phyloP scores from a whole-genome alignment of 2,113 vertebrate genomes.

The Pelmatolapia mariae region DNA sequence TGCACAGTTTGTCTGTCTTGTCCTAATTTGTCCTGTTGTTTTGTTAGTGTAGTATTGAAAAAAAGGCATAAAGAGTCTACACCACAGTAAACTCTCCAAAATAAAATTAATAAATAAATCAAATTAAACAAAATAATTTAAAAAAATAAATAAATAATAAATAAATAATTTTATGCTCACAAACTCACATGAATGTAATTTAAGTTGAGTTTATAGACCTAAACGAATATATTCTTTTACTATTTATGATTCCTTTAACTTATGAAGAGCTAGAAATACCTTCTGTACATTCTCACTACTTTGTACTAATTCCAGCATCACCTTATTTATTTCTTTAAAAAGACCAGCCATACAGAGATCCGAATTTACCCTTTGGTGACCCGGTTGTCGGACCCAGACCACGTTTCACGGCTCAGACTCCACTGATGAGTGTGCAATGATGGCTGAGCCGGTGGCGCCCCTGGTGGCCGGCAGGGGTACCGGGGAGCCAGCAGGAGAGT shows the following conservation, averaged over 20 bases:
- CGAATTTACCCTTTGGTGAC: not conserved
- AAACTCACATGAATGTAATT: accelerated
- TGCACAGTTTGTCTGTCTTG: not conserved
- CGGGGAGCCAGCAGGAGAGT: slow-evolving; percentile 24
- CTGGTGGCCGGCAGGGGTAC: slow-evolving; percentile 21
- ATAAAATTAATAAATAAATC: accelerated
- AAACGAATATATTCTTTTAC: accelerated
- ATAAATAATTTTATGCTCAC: not conserved
- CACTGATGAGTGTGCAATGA: not conserved
- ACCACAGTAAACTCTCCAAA: not conserved
- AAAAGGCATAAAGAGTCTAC: not conserved
- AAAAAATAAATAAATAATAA: not conserved
- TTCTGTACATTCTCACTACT: not conserved
- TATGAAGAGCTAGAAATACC: not conserved
- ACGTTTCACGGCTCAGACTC: not conserved
- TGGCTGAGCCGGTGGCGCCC: slow-evolving; percentile 14
- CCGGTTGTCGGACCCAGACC: not conserved
- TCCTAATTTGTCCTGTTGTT: not conserved
- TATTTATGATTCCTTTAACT: not conserved
- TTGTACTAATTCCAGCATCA: not conserved
- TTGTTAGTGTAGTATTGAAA: not conserved
- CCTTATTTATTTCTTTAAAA: not conserved
- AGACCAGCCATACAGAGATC: not conserved
- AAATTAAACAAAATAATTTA: not conserved
- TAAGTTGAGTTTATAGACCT: not conserved